Evolutionary conservation across 2,113 vertebrate species (phyloP), one percentile per base, ranked within the genome.

Genomic region (Craseonycteris thonglongyai): DNA sequence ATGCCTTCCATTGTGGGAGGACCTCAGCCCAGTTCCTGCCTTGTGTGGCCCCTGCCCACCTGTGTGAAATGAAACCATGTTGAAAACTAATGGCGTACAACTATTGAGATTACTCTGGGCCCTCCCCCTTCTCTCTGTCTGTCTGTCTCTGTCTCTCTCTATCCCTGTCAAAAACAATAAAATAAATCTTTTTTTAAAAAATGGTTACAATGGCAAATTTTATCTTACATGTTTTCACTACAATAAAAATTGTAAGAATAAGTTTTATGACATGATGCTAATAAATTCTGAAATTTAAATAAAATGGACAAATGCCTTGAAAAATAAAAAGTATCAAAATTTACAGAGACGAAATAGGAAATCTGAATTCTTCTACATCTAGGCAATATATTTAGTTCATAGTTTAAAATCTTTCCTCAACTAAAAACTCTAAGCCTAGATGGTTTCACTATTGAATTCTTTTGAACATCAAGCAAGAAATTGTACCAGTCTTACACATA

Each of bases 281-380:
- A 40, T 83, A 82, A 83, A 72, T 56, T 91, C 26, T 94, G 28
- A 91, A 91, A 88, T 79, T 66, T 81, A n/a, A 79, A 66, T 56
- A 8, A 85, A 83, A 51, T 56, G 72, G 82, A 79, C 19, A 63
- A 54, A 61, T 61, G 59, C 47, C 35, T 92, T n/a, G 18, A 66
- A 47, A 61, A 85, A 38, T 42, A 68, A n/a, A 61, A 87, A 68
- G 22, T 68, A 90, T 24, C 75, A 63, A 83, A 82, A 71, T 40
- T 83, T 12, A 69, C 68, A 42, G 14, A 33, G 45, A 81, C 88
- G 16, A 71, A 88, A 74, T 40, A 72, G 63, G 56, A 94, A 65
- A 65, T 49, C 49, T 47, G 38, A 82, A 69, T 56, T 82, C 75
- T 80, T 15, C 21, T 18, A 42, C 4, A 12, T 71, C 26, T 91